Base-by-base conservation (phyloP, 2,888 invertebrate species). In the Poecilus cupreus region DNA sequence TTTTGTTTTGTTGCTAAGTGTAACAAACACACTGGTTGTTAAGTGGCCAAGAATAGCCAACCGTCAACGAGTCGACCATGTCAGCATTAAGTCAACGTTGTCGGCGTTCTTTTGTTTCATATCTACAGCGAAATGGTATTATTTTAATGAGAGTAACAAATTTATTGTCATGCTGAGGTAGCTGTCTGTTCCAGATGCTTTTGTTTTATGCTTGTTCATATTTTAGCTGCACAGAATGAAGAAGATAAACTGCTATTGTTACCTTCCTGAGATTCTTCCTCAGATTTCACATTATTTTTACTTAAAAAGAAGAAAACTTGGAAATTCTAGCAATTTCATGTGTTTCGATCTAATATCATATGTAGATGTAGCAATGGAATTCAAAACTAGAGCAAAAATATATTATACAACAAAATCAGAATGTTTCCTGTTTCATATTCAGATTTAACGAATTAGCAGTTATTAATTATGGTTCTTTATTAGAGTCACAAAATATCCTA, bases 31-130 rank as follows among this genome's bases (percentile, higher is more conserved):
- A 70, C 70, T 80, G 54, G 79, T 80, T 80, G 79, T 80, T 80
- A 80, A 80, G 64, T 70, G 79, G 79, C 68, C 79, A 80, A 54
- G 79, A 80, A 80, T 80, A 80, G 79, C 78, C 78, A 64, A 78
- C 78, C 64, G 76, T 60, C 60, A 60, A 54, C 54, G 18, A 64
- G 37, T 13, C 16, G 3, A n/a, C 78, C 78, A 57, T 64, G 78
- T 64, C 57, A 76, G 57, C 54, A 20, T 57, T 32, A 26, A 26
- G 57, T 37, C 57, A 76, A 57, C 54, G 37, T 37, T 43, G 78
- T 43, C 78, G 78, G 78, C 46, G 46, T 64, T 78, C 64, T 64
- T 78, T 78, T 78, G 64, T 64, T 64, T 64, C 39, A 78, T 78
- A 78, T 78, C 78, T 60, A 26, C 60, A 60, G 22, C 60, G 60